phyloP scores from a whole-genome alignment of 64 coral and sea anemone species.

The Pachyseris speciosa region DNA sequence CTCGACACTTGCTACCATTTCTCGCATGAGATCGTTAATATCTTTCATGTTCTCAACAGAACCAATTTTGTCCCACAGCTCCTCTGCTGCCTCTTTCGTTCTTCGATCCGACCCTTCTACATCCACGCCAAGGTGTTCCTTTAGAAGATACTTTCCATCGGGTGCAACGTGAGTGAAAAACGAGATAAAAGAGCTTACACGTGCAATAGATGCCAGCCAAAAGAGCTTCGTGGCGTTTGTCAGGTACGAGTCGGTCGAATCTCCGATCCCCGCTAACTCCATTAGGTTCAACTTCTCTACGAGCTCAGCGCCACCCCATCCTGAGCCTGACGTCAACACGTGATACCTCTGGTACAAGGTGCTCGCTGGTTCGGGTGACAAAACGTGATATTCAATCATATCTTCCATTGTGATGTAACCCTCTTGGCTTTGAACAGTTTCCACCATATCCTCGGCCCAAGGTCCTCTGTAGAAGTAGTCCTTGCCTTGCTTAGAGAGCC shows the following conservation, averaged over 20 bases:
- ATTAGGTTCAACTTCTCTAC: conserved; percentile 75
- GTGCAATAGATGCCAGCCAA: conserved; percentile 79
- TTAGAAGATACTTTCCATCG: conserved; percentile 50
- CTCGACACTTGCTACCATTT: conserved; percentile 56
- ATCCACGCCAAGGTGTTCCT: conserved; percentile 69
- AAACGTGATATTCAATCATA: conserved; percentile 66
- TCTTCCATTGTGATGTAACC: conserved; percentile 80
- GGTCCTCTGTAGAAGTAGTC: conserved; percentile 86
- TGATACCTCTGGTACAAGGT: conserved; percentile 71
- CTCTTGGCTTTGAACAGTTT: conserved; percentile 33
- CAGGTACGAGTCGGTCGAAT: conserved; percentile 53
- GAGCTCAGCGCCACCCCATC: conserved; percentile 77
- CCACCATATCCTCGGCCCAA: conserved; percentile 77
- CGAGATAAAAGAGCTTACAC: conserved; percentile 81
- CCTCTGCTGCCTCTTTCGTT: conserved; percentile 42
- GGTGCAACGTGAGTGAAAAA: conserved; percentile 48
- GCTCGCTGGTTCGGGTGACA: conserved; percentile 60
- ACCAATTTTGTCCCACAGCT: conserved; percentile 75
- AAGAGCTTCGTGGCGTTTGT: conserved; percentile 77
- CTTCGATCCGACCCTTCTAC: conserved; percentile 31
- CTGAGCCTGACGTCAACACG: conserved; percentile 58
- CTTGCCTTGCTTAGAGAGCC: conserved; percentile 62
- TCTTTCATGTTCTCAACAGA: conserved; percentile 48
- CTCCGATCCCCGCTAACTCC: conserved; percentile 61
- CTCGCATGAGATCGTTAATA: conserved; percentile 66